Evolutionary conservation across 1,140 invertebrate species (phyloP).

Genomic region (Schlechtendalia chinensis): DNA sequence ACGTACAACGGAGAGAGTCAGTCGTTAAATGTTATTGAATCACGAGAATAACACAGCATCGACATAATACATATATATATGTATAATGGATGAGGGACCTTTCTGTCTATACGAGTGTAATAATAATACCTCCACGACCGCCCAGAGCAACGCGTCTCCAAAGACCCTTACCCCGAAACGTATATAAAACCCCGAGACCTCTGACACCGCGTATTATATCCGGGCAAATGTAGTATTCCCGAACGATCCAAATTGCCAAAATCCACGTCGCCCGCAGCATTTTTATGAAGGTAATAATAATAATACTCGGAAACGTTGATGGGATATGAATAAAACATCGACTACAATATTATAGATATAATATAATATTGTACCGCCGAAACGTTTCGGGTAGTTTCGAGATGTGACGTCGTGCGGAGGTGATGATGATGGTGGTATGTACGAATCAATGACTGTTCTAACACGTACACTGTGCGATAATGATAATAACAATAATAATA

Average conservation of each 20-base stretch:
- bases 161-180: constrained; percentile 6
- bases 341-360: too few species aligned
- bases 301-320: constrained; percentile 20
- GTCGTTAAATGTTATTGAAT: constrained; percentile 31
- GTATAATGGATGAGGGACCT: not conserved
- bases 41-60: constrained; percentile 19
- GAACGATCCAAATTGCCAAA: constrained; percentile 26
- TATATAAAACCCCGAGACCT: not conserved
- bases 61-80: not conserved
- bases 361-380: not conserved
- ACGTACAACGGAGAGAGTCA: not conserved
- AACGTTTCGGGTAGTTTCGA: not conserved
- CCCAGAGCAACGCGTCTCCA: not conserved
- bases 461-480: not conserved
- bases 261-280: constrained; percentile 6
- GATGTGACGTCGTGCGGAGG: too few species aligned
- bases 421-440: too few species aligned
- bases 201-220: not conserved
- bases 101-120: too few species aligned
- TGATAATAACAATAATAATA: too few species aligned
- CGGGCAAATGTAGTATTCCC: constrained; percentile 16
- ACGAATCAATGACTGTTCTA: not conserved
- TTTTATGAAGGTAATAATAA: constrained; percentile 47
- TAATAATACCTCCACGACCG: not conserved
- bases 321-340: constrained; percentile 45